These are phyloP conservation scores for Numida meleagris DNA, from an alignment of 2,113 vertebrate species.

Conservation along the genomic window DNA sequence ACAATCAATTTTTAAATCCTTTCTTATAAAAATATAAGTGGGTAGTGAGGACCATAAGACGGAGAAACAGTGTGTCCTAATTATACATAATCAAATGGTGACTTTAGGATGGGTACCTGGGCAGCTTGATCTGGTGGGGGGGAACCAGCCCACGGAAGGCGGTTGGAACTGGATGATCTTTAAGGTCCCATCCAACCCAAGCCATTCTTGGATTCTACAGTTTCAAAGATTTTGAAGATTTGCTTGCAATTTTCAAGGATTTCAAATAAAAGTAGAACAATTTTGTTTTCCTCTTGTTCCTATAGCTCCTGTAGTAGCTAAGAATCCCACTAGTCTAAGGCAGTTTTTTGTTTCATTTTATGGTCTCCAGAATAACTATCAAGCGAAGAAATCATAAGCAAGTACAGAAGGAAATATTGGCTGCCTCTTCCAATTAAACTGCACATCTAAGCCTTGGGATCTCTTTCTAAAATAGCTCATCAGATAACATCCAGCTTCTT, in stretches of 20 bases:
- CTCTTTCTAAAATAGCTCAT: neutral
- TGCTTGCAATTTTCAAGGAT: neutral
- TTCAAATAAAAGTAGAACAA: neutral
- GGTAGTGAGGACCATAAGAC: neutral
- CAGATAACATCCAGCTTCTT: neutral
- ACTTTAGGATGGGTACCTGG: accelerated
- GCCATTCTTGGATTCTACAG: neutral
- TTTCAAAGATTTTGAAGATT: neutral
- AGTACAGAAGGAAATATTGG: neutral
- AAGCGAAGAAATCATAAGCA: neutral
- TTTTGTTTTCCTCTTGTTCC: neutral
- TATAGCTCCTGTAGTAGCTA: neutral
- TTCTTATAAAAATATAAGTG: neutral
- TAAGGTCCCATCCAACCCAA: neutral
- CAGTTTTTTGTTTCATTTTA: neutral
- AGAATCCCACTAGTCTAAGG: neutral
- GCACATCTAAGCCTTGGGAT: neutral
- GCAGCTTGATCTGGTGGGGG: neutral
- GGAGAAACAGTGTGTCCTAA: neutral
- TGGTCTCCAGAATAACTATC: neutral
- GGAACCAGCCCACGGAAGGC: too few relatives aligned
- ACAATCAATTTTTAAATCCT: neutral
- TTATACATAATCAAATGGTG: neutral
- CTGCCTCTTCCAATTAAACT: neutral
- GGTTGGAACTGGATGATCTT: neutral